These are phyloP conservation scores for Dallia pectoralis DNA, from an alignment of 2,797 vertebrate genomes.

Conservation along the genomic window DNA sequence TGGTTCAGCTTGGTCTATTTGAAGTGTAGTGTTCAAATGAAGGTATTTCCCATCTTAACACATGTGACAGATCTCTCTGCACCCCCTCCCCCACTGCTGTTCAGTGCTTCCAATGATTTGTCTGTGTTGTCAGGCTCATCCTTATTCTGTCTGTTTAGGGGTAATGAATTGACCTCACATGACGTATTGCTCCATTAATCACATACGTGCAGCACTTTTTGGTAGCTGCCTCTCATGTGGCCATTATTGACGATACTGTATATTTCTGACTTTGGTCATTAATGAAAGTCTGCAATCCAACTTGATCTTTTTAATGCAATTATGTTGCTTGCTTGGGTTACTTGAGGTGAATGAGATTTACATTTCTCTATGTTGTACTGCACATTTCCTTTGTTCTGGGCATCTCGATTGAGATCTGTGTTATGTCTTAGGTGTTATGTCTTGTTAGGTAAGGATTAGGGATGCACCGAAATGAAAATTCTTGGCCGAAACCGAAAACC, in stretches of 20 bases:
- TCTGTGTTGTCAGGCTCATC: constrained; percentile 36
- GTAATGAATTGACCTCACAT: constrained; percentile 22
- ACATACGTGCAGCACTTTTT: neutral
- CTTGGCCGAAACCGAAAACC: no score
- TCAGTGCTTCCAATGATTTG: constrained; percentile 36
- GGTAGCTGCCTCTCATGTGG: neutral
- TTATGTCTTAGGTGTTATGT: no score
- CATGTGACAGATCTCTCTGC: constrained; percentile 16
- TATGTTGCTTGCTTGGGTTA: no score
- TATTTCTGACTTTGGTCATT: neutral
- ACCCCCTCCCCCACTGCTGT: constrained; percentile 9
- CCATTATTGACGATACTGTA: neutral
- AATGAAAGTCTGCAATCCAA: neutral
- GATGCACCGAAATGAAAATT: no score
- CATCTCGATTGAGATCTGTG: no score
- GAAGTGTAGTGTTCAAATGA: constrained; percentile 23
- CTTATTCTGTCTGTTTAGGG: constrained; percentile 23
- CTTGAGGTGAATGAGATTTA: no score
- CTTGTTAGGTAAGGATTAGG: no score
- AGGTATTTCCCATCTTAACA: constrained; percentile 32
- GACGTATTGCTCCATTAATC: constrained; percentile 7
- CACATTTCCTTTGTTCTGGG: no score
- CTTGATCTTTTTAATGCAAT: no score
- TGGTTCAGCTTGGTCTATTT: constrained; percentile 20
- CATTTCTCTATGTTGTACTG: no score